phyloP scores from a whole-genome alignment of 2,888 invertebrate species.

The Synanthedon vespiformis region DNA sequence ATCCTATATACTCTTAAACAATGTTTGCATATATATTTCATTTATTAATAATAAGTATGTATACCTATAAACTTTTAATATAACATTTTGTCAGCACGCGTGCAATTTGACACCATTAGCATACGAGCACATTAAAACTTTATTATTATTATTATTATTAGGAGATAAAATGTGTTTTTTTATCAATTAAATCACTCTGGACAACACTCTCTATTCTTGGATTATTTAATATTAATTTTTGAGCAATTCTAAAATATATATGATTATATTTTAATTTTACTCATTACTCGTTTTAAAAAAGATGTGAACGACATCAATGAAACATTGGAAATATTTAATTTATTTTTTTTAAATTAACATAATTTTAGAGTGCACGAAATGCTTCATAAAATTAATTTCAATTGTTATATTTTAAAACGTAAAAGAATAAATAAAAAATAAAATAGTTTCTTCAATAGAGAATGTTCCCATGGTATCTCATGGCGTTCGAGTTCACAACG shows the following conservation, averaged over 20 bases:
- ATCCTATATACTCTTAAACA: constrained; percentile 16
- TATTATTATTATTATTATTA: constrained; percentile 23
- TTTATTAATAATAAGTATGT: neutral
- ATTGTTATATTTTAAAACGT: too few relatives aligned
- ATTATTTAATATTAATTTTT: constrained; percentile 15
- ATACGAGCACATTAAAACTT: constrained; percentile 54
- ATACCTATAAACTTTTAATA: constrained; percentile 18
- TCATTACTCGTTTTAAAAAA: too few relatives aligned
- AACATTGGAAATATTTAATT: too few relatives aligned
- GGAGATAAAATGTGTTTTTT: constrained; percentile 50
- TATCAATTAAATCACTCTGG: constrained; percentile 27
- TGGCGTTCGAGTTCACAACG: constrained; percentile 49
- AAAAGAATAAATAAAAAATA: too few relatives aligned
- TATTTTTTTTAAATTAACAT: too few relatives aligned
- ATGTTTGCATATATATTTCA: constrained; percentile 19
- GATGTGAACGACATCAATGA: too few relatives aligned
- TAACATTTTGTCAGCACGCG: constrained; percentile 38
- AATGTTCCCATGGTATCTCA: constrained; percentile 40
- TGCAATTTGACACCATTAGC: constrained; percentile 62
- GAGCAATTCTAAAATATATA: constrained; percentile 29
- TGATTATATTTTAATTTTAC: neutral
- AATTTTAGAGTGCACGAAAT: too few relatives aligned
- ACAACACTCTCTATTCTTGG: constrained; percentile 28
- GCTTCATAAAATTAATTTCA: too few relatives aligned
- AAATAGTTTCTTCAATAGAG: constrained; percentile 10